Percentiles rank a stretch among this genome's conserved stretches.
These are phyloP conservation scores for Corythaeola cristata DNA, from an alignment of 2,113 vertebrate genomes.

Conservation along the genomic window DNA sequence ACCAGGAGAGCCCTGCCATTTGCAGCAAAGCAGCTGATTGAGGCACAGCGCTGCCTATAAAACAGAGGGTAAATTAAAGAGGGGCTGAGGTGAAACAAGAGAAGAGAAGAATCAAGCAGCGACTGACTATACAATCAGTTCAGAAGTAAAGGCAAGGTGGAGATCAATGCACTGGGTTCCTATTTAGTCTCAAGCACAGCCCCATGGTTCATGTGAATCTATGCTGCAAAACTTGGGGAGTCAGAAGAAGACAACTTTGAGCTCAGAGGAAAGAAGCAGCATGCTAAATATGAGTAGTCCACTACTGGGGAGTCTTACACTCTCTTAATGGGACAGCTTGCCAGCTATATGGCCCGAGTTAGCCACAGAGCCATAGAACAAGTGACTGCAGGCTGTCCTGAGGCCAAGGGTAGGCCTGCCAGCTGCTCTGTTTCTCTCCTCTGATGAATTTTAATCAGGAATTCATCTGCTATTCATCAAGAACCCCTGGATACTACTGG, in stretches of 20 bases:
- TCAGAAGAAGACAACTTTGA: background rate
- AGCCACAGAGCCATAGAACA: background rate
- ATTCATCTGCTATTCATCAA: background rate
- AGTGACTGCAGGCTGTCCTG: background rate
- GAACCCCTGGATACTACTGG: background rate
- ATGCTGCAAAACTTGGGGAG: background rate
- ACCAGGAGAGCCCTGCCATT: background rate
- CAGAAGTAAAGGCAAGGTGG: background rate
- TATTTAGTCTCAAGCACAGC: background rate
- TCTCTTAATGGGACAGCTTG: background rate
- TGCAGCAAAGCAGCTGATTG: background rate
- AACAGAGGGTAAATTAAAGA: background rate
- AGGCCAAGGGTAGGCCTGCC: background rate
- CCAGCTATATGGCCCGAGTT: background rate
- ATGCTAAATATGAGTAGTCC: background rate
- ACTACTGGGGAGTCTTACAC: background rate
- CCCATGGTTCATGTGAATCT: background rate
- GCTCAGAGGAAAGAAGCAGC: background rate
- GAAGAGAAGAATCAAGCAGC: background rate
- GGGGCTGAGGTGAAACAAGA: background rate
- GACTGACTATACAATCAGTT: background rate
- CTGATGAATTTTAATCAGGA: background rate
- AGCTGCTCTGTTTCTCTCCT: background rate
- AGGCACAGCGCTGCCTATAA: background rate
- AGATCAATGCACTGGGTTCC: fast-evolving